A percentile compares a stretch with the other conserved stretches of the same genome.
These are phyloP conservation scores for Parazoanthus atlanticus DNA, from an alignment of 92 coral and sea anemone genomes.

Conservation along the genomic window DNA sequence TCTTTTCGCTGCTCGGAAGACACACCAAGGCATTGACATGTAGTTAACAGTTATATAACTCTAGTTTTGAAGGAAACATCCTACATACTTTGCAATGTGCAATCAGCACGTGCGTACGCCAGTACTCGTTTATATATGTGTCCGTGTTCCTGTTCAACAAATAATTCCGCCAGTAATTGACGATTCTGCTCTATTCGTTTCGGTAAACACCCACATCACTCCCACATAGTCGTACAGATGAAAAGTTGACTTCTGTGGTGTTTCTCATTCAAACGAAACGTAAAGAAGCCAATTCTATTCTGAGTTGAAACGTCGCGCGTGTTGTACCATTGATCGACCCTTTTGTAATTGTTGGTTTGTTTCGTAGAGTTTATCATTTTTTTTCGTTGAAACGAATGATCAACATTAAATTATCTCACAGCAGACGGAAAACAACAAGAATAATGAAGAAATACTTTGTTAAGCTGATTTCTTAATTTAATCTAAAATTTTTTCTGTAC, in stretches of 20 bases:
- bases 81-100: conserved; percentile 1
- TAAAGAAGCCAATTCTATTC: background rate
- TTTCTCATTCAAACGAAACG: conserved; percentile 15
- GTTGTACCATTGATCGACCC: background rate
- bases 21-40: background rate
- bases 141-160: conserved; percentile 41
- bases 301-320: background rate
- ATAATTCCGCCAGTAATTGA: background rate
- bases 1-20: background rate
- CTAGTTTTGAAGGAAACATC: background rate
- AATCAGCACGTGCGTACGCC: conserved; percentile 34
- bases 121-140: conserved; percentile 14
- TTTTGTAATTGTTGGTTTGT: too few relatives aligned
- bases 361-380: background rate
- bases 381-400: background rate
- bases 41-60: background rate
- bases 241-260: background rate
- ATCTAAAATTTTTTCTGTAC: too few relatives aligned
- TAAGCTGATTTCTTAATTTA: background rate
- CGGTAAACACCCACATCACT: conserved; percentile 2
- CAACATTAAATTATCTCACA: background rate
- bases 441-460: background rate
- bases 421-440: background rate
- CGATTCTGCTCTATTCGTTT: conserved; percentile 22
- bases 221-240: background rate